Conservation (phyloP, 2,888 invertebrate genomes). For the Dolichomitus sp. region DNA sequence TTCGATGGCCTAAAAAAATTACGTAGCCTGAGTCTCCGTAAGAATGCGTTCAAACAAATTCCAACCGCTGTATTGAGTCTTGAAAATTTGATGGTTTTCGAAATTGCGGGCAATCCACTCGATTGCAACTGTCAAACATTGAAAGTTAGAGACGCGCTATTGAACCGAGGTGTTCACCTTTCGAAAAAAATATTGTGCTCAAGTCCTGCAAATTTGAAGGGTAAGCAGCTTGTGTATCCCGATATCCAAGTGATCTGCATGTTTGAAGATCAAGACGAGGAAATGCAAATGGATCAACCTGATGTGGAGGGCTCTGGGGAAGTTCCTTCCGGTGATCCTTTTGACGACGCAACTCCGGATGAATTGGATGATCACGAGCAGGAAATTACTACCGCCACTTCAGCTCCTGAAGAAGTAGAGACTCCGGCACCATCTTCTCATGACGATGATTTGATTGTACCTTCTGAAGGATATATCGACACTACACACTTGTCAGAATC, state of each 20-base stretch:
- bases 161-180: slow-evolving; percentile 79
- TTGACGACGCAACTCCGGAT: slow-evolving; percentile 53
- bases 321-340: slow-evolving; percentile 74
- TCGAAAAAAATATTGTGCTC: slow-evolving; percentile 87
- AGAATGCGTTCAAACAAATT: slow-evolving; percentile 89
- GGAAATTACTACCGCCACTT: slow-evolving; percentile 37
- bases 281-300: slow-evolving; percentile 89
- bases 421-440: slow-evolving; percentile 4
- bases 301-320: slow-evolving; percentile 84
- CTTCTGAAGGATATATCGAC: not conserved
- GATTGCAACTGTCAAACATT: slow-evolving; percentile 91
- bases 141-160: slow-evolving; percentile 89
- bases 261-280: slow-evolving; percentile 79
- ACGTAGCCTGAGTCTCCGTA: slow-evolving; percentile 89
- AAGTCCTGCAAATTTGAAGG: slow-evolving; percentile 87
- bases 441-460: slow-evolving; percentile 9
- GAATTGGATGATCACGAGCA: slow-evolving; percentile 44
- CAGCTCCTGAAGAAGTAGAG: slow-evolving; percentile 34
- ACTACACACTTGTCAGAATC: slow-evolving; percentile 8
- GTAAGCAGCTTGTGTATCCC: slow-evolving; percentile 88
- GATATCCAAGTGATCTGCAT: slow-evolving; percentile 81
- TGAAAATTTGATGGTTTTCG: slow-evolving; percentile 88
- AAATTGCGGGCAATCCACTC: slow-evolving; percentile 90
- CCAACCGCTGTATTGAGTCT: slow-evolving; percentile 88
- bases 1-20: slow-evolving; percentile 88